Base-by-base conservation (phyloP, 2,888 invertebrate species). In the Germaria angustata region DNA sequence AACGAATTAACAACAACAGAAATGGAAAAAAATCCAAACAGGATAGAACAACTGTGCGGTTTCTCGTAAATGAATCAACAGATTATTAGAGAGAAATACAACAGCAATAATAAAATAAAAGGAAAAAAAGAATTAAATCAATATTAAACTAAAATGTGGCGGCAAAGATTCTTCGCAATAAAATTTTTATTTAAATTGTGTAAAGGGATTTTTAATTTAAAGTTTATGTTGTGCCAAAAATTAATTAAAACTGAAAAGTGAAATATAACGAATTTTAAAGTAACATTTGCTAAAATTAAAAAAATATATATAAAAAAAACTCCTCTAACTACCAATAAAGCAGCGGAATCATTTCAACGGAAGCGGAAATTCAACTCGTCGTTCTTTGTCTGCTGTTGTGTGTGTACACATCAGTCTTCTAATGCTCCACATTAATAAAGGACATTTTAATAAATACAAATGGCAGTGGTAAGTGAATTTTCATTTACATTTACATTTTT, bases 381-480 rank as follows among this genome's bases (percentile, higher is more conserved):
- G 3, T 5, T n/a, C 28, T 17, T 53, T 9, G 49, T 17, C 44
- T 7, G n/a, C 51, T 34, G 32, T 9, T 59, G 53, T 17, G 13
- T 46, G 17, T 44, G 28, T 49, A 22, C 5, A 2, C 46, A 46
- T 28, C 28, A 20, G 46, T 72, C 34, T 34, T 34, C 28, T 5
- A 20, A 46, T 34, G 13, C 13, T 53, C 9, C 13, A 34, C 44
- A 46, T 65, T 53, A 63, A 57, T 46, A 41, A 53, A 55, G 41
- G 32, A 36, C 39, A 41, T 71, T 77, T 61, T 46, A 46, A 44
- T 51, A 71, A 59, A 72, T 77, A 39, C 15, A 61, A 77, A 72
- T 55, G 44, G 71, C 77, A 66, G 55, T 71, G 81, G 81, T 81
- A 72, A 81, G 81, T 72, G 32, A 71, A 68, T 77, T 77, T 76